Base-by-base conservation (phyloP, 2,113 vertebrate genomes). In the Pseudorectes ferrugineus region DNA sequence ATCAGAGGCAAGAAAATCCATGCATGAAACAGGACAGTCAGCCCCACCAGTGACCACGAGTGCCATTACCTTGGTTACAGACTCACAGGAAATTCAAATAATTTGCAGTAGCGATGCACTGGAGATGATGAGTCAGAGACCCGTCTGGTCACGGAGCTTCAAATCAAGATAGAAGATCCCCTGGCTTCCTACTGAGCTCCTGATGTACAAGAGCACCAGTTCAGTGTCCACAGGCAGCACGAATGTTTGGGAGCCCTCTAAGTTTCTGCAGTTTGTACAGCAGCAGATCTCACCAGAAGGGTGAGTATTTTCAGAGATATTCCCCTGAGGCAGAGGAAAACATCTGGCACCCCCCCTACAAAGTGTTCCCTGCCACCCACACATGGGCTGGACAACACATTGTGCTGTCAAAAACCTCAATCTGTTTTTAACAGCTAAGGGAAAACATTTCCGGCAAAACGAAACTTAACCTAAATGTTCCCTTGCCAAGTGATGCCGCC, bases 401-500 rank as follows among this genome's bases (percentile, higher is more conserved):
- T 82, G 49, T 79, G 54, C 93, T 88, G 82, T 93, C 48, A 90
- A 86, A 92, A 94, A 36, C 59, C 67, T 68, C 88, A 74, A 35
- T 90, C 67, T 93, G 75, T 88, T 96, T 93, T 93, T 83, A 93
- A 89, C 51, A 89, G 51, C 84, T 84, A 66, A 51, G 61, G 48
- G 48, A 89, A 93, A 96, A 80, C 71, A 90, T 77, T 96, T 93
- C 89, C 2, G 0, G 74, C 58, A 85, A 83, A 96, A 82, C 0
- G 23, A 92, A 96, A 89, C 63, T 67, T 88, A 88, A 85, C 72
- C 72, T 92, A 77, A 58, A 80, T 19, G 42, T 76, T 82, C 20
- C 40, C 57, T 71, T 77, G 71, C 71, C 51, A 96, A 77, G 42
- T 6, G 66, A 89, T 90, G 63, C 51, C 0, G 0, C 43, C 89